Evolutionary conservation across 2,888 invertebrate genomes (phyloP).

Genomic region (Xestia xanthographa): DNA sequence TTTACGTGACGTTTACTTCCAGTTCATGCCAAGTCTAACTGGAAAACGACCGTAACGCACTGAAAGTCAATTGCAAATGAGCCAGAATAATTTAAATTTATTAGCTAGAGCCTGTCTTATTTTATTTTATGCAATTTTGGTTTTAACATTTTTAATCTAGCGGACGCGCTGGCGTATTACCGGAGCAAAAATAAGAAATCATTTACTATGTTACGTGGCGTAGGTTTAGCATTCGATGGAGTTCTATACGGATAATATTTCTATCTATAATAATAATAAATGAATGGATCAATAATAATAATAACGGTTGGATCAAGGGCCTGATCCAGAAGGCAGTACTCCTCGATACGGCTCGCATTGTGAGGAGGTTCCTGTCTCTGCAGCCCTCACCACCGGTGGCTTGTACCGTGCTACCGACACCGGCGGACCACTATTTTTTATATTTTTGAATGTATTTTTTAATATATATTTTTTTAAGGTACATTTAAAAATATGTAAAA

Average conservation of each 20-base stretch:
- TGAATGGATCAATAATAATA: too few species aligned
- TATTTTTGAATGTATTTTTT: too few species aligned
- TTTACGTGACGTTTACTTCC: conserved; percentile 27
- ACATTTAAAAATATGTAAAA: too few species aligned
- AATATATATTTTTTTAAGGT: too few species aligned
- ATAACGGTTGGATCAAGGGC: too few species aligned
- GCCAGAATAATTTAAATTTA: conserved; percentile 2
- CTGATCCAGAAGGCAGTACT: too few species aligned
- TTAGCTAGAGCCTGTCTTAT: background rate
- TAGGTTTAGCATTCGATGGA: background rate
- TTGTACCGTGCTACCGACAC: too few species aligned
- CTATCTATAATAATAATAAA: too few species aligned
- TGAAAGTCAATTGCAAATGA: conserved; percentile 41
- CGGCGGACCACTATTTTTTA: too few species aligned
- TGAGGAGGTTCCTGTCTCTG: too few species aligned
- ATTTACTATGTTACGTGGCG: background rate
- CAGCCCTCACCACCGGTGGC: too few species aligned
- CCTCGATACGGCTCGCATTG: too few species aligned
- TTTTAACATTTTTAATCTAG: background rate
- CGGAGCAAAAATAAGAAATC: background rate
- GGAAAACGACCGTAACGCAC: conserved; percentile 15
- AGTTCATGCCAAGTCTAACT: conserved; percentile 42
- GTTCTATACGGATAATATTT: background rate
- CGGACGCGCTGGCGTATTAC: background rate
- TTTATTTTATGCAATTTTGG: background rate